Conservation (phyloP, 2,888 invertebrate genomes). For the Amphimallon solstitiale region DNA sequence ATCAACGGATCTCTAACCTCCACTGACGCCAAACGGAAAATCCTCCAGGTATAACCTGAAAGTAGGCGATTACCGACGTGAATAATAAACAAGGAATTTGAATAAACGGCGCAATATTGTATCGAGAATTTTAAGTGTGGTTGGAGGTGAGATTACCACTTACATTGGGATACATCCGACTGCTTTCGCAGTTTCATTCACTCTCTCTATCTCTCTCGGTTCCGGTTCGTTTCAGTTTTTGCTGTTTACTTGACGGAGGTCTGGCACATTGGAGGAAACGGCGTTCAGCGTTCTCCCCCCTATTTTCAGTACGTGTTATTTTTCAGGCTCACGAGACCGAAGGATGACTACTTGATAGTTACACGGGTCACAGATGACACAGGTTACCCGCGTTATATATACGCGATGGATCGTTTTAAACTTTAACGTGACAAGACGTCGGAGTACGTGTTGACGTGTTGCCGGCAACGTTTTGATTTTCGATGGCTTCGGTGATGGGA, state of each 20-base stretch:
- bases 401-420: slow-evolving; percentile 26
- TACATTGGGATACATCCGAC: background rate
- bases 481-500: background rate
- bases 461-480: slow-evolving; percentile 9
- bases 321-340: slow-evolving; percentile 8
- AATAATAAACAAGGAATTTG: slow-evolving; percentile 1
- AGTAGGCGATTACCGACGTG: slow-evolving; percentile 4
- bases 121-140: background rate
- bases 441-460: slow-evolving; percentile 19
- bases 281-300: background rate
- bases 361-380: slow-evolving; percentile 31
- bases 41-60: background rate
- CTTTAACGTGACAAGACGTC: slow-evolving; percentile 21
- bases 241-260: slow-evolving; percentile 20
- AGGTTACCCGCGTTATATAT: slow-evolving; percentile 25
- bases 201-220: background rate
- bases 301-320: slow-evolving; percentile 10
- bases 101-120: background rate
- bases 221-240: slow-evolving; percentile 19
- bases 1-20: background rate
- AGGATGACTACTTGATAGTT: slow-evolving; percentile 33
- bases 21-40: background rate
- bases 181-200: background rate
- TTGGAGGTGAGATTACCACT: background rate
- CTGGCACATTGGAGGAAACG: slow-evolving; percentile 9